These are phyloP conservation scores for Bostrychus sinensis DNA, from an alignment of 2,113 vertebrate genomes.

Conservation along the genomic window DNA sequence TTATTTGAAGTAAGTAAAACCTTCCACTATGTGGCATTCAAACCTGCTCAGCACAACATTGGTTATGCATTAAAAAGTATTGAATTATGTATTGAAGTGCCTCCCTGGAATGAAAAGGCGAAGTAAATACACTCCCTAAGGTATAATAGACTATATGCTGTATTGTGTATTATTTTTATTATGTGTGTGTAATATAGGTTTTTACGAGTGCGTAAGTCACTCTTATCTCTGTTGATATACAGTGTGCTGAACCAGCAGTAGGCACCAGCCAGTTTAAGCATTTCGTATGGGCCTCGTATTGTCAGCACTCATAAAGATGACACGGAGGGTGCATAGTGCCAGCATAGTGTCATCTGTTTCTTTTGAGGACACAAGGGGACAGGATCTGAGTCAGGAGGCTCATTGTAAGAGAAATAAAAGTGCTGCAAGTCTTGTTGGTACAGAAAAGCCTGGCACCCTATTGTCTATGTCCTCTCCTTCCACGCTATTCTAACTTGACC, in stretches of 20 bases:
- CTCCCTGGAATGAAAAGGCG: constrained; percentile 12
- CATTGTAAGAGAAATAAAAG: constrained; percentile 61
- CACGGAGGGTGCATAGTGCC: constrained; percentile 32
- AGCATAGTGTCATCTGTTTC: constrained; percentile 68
- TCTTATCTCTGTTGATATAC: constrained; percentile 40
- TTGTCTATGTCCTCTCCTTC: constrained; percentile 38
- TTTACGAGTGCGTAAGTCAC: constrained; percentile 24
- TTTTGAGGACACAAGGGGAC: constrained; percentile 64
- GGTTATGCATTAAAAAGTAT: constrained; percentile 42
- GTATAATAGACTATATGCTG: constrained; percentile 8
- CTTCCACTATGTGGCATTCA: not conserved
- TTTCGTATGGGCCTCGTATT: constrained; percentile 52
- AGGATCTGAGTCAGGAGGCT: constrained; percentile 69
- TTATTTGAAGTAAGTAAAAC: not conserved
- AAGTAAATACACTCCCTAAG: constrained; percentile 2
- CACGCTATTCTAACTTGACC: constrained; percentile 27
- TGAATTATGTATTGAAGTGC: constrained; percentile 27
- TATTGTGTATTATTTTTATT: constrained; percentile 14
- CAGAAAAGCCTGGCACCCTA: constrained; percentile 22
- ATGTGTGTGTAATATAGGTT: constrained; percentile 24
- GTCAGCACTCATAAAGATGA: constrained; percentile 69
- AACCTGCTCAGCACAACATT: constrained; percentile 17
- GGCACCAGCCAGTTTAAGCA: constrained; percentile 43
- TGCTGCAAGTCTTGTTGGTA: constrained; percentile 44
- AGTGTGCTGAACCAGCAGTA: constrained; percentile 47